Conservation (phyloP, 2,797 vertebrate genomes). For the Danio choprae region DNA sequence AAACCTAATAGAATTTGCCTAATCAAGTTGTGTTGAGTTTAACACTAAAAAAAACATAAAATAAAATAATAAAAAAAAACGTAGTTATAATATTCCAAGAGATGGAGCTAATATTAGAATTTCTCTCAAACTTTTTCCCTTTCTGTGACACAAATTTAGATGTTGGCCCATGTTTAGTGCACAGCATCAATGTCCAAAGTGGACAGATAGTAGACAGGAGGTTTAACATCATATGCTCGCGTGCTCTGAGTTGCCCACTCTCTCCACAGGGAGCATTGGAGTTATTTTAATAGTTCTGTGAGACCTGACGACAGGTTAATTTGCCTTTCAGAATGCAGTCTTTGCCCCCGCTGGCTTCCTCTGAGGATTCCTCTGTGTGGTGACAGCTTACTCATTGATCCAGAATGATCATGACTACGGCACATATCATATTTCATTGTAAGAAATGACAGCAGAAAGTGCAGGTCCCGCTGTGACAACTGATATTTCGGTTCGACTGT, state of each 20-base stretch:
- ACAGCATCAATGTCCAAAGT: slow-evolving; percentile 21
- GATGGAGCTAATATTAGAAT: neutral
- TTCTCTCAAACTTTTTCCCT: slow-evolving; percentile 11
- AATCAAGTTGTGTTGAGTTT: too few relatives aligned
- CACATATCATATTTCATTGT: slow-evolving; percentile 46
- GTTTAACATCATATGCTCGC: slow-evolving; percentile 48
- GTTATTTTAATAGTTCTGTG: slow-evolving; percentile 59
- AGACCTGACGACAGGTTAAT: slow-evolving; percentile 62
- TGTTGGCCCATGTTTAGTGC: neutral
- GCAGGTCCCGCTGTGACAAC: slow-evolving; percentile 24
- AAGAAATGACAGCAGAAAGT: slow-evolving; percentile 39
- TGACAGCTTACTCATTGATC: slow-evolving; percentile 56
- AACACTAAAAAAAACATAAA: too few relatives aligned
- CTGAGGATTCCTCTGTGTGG: slow-evolving; percentile 37
- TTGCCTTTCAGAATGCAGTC: slow-evolving; percentile 57
- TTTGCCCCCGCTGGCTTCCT: slow-evolving; percentile 52
- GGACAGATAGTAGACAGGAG: slow-evolving; percentile 21
- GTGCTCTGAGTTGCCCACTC: slow-evolving; percentile 39
- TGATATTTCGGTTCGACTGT: slow-evolving; percentile 9
- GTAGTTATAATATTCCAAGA: neutral
- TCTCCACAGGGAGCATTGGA: slow-evolving; percentile 30
- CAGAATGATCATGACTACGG: slow-evolving; percentile 43
- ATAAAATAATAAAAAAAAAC: too few relatives aligned
- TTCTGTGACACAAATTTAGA: neutral
- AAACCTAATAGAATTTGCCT: too few relatives aligned